A percentile compares a stretch with the other conserved stretches of the same genome.
Evolutionary conservation across 2,888 invertebrate species (phyloP).

Genomic region (Sarcophaga rosellei): DNA sequence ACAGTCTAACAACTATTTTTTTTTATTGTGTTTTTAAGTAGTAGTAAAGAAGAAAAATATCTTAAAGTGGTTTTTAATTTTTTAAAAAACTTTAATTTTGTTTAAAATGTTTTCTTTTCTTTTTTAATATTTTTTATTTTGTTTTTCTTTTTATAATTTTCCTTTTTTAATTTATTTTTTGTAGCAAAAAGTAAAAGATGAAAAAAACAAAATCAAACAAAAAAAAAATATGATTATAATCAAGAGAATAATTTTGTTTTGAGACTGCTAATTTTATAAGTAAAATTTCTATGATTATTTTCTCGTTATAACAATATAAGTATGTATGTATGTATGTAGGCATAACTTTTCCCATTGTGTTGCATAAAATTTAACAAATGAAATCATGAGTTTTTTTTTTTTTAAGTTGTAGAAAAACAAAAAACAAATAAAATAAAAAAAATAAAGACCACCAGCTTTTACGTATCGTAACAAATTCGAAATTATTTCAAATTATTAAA

Average conservation of each 20-base stretch:
- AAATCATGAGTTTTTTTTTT: constrained; percentile 14
- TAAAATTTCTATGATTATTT: not conserved
- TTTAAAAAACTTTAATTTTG: not conserved
- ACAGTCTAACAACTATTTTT: no score
- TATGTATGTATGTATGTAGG: no score
- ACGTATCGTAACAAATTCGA: not conserved
- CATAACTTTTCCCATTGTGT: constrained; percentile 10
- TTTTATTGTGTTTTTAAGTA: no score
- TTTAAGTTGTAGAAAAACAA: no score
- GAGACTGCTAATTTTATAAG: constrained; percentile 53
- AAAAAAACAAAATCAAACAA: no score
- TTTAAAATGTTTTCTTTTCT: not conserved
- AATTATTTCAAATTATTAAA: not conserved
- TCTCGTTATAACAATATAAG: not conserved
- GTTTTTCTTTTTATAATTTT: not conserved
- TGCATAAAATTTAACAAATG: constrained; percentile 28
- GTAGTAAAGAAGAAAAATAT: no score
- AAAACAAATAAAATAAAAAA: no score
- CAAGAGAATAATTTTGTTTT: constrained; percentile 19
- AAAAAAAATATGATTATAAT: not conserved
- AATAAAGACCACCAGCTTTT: constrained; percentile 10
- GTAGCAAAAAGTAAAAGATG: not conserved
- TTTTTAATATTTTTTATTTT: not conserved
- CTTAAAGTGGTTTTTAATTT: not conserved
- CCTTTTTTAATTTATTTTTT: not conserved